Evolutionary conservation across 2,797 vertebrate species (phyloP), one percentile per base, ranked within the genome.

Genomic region (Tenualosa thibaudeaui): DNA sequence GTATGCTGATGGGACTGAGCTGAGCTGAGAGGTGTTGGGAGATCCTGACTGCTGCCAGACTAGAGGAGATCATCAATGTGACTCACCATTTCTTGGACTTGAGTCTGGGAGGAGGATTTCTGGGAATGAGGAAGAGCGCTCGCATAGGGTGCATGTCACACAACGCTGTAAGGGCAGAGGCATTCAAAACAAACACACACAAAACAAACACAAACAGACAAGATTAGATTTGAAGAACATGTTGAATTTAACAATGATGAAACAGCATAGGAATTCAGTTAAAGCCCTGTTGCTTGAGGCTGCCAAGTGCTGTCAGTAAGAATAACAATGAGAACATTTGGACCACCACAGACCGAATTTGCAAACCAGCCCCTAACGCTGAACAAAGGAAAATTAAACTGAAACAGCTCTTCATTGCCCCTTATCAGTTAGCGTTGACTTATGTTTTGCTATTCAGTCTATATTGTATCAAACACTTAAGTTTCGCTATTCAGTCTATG

Each of bases 101-200:
- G 86, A 98, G 96, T 53, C 96, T 93, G 1, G 97, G 97, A 4
- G 97, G 97, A 3, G 97, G 97, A 86, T 98, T 98, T 90, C 97
- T 95, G 71, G 97, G 97, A 89, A 98, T 98, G 84, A 98, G 97
- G 94, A 98, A 98, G 83, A 98, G 96, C 0, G 97, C 97, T 68
- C 97, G 92, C 97, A 98, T 98, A 0, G 97, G 97, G 75, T 98
- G 97, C 97, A 98, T 98, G 92, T 98, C 97, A 53, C 97, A 98
- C 81, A 98, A 95, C 1, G 97, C 97, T 97, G 90, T 3, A 75
- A 78, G 81, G 65, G 26, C 31, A 71, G 24, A 50, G 24, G 10
- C 51, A 49, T 49, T 15, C 2, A 53, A 54, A 10, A 15, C 53
- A 54, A 3, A 54, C 13, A 54, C 62, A 60, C 17, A 60, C 58